phyloP scores from a whole-genome alignment of 1,140 invertebrate species.

The Saccostrea echinata region DNA sequence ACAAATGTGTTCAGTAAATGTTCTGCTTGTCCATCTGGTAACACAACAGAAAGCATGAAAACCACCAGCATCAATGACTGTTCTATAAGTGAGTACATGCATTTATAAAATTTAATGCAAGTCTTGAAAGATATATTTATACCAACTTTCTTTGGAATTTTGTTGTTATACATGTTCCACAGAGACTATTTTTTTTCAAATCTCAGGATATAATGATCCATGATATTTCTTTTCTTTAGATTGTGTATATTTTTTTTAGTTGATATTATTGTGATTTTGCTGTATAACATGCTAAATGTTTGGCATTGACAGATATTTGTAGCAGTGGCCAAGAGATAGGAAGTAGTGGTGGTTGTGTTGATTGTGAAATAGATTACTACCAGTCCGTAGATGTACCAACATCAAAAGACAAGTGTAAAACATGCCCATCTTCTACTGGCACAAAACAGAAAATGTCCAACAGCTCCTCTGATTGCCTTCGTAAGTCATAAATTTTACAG shows the following conservation, averaged over 20 bases:
- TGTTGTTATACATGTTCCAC: no score
- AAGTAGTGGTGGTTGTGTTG: constrained; percentile 38
- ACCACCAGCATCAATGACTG: background rate
- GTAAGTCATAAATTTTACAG: background rate
- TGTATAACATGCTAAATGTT: constrained; percentile 18
- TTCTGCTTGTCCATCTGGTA: constrained; percentile 36
- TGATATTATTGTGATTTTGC: no score
- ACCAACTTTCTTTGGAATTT: no score
- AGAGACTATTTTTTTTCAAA: no score
- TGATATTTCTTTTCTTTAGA: no score
- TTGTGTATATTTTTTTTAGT: no score
- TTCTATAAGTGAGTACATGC: background rate
- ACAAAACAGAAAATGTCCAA: constrained; percentile 38
- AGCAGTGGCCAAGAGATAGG: constrained; percentile 33
- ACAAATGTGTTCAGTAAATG: constrained; percentile 12
- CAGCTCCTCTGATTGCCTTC: background rate
- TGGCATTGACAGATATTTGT: constrained; percentile 49
- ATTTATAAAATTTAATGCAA: no score
- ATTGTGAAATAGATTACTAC: constrained; percentile 54
- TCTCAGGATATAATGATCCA: no score
- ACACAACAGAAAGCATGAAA: constrained; percentile 43
- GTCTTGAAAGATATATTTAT: no score
- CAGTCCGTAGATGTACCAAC: constrained; percentile 49
- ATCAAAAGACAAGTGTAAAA: constrained; percentile 26
- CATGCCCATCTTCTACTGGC: constrained; percentile 14